Evolutionary conservation across 2,888 invertebrate species (phyloP).

Genomic region (Pachymerium ferrugineum): DNA sequence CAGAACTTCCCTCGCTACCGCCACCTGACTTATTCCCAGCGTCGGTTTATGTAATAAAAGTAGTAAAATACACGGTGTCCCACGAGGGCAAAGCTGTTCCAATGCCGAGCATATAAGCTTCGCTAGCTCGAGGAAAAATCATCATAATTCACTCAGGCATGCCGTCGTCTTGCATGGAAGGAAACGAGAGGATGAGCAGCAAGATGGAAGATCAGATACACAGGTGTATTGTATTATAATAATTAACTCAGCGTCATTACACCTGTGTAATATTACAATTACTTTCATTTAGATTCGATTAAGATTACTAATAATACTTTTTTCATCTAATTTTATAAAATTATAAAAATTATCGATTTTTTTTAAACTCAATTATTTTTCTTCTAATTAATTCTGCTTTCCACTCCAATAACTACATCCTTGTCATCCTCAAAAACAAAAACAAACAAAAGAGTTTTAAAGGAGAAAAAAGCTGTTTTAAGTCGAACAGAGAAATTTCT

Average conservation of each 20-base stretch:
- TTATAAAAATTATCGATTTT: no score
- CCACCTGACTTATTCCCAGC: constrained; percentile 17
- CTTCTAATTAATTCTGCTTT: no score
- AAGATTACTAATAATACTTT: background rate
- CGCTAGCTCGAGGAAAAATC: constrained; percentile 7
- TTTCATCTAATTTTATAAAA: background rate
- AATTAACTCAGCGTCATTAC: background rate
- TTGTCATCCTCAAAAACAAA: no score
- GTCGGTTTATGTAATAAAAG: constrained; percentile 16
- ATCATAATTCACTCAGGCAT: constrained; percentile 15
- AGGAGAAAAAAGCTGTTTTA: constrained; percentile 2
- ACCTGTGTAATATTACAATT: background rate
- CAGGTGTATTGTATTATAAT: background rate
- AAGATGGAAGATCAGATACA: background rate
- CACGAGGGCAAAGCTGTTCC: constrained; percentile 12
- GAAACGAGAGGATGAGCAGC: constrained; percentile 4
- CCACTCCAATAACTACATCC: no score
- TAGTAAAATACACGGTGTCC: constrained; percentile 18
- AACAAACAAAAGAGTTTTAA: background rate
- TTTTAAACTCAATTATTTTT: no score
- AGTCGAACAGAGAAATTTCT: background rate
- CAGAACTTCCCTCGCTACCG: constrained; percentile 7
- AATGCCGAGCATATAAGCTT: constrained; percentile 10
- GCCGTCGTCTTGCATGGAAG: constrained; percentile 2
- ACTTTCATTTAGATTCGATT: background rate